Base-by-base conservation (phyloP, 2,113 vertebrate species). In the Speoplatyrhinus poulsoni region DNA sequence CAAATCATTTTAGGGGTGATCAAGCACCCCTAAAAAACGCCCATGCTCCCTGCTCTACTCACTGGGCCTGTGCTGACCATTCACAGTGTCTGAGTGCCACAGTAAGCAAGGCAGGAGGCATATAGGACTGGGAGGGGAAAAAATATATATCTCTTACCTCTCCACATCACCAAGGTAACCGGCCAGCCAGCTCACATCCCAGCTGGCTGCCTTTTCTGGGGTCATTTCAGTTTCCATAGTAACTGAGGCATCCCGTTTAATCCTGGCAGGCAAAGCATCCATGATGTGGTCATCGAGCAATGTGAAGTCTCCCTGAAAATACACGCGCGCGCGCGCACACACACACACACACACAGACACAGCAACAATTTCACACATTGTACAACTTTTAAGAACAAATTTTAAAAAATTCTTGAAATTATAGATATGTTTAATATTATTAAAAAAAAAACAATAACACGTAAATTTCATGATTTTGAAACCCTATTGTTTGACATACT, bases 281-380 rank as follows among this genome's bases (percentile, higher is more conserved):
- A 97, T 96, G 65, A 99, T 98, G 89, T 99, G 96, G 79, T 99
- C 98, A 0, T 96, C 96, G 81, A 99, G 83, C 69, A 96, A 96
- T 83, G 98, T 96, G 92, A 99, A 95, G 85, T 98, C 97, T 86
- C 96, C 94, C 96, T 95, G 86, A 11, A 79, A 77, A 26, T 26
- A 26, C 26, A 26, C 26, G 26, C 26, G 26, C 26, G 26, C 26
- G 3, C 3, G 3, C 26, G 3, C 19, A 2, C 19, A 26, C 26
- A 26, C 26, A 26, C 26, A 26, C 26, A 26, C 26, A 26, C 26
- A 26, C 26, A 26, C 26, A 26, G 1, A 26, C 26, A 26, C 26
- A 26, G 26, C 26, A 26, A 26, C 26, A 26, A 26, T 26, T 26
- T 26, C 26, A 26, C 26, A 26, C 26, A 26, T 26, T 26, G 26